Evolutionary conservation across 2,888 invertebrate genomes (phyloP).

Genomic region (Aleiodes alternator): DNA sequence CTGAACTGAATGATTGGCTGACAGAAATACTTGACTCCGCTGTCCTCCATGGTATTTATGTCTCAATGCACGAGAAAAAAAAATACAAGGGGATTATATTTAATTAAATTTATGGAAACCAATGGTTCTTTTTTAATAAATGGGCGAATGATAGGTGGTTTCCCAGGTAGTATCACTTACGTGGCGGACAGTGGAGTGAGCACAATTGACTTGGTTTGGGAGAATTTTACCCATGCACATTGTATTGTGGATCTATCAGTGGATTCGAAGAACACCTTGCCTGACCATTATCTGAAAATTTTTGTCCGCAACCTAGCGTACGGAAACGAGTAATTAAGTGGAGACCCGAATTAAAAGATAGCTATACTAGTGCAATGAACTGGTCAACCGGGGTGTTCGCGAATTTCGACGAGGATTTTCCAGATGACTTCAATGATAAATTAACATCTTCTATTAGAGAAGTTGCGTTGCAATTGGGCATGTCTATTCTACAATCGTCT

Average conservation of each 20-base stretch:
- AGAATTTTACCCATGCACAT: conserved; percentile 9
- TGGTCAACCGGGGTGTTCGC: too few relatives aligned
- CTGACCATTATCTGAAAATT: conserved; percentile 35
- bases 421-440: too few relatives aligned
- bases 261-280: conserved; percentile 14
- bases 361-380: too few relatives aligned
- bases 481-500: too few relatives aligned
- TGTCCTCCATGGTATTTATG: neutral
- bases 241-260: conserved; percentile 34
- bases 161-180: neutral
- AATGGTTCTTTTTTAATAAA: neutral
- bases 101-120: neutral
- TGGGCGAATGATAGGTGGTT: neutral
- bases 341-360: too few relatives aligned
- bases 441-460: too few relatives aligned
- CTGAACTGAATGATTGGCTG: neutral
- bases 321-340: too few relatives aligned
- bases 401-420: too few relatives aligned
- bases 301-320: too few relatives aligned
- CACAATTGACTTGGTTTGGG: conserved; percentile 36
- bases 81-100: neutral
- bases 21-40: neutral
- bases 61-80: neutral
- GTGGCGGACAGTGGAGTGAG: conserved; percentile 1
- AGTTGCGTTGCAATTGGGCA: too few relatives aligned